Evolutionary conservation across 2,113 vertebrate genomes (phyloP).

Genomic region (Limnothrissa miodon): DNA sequence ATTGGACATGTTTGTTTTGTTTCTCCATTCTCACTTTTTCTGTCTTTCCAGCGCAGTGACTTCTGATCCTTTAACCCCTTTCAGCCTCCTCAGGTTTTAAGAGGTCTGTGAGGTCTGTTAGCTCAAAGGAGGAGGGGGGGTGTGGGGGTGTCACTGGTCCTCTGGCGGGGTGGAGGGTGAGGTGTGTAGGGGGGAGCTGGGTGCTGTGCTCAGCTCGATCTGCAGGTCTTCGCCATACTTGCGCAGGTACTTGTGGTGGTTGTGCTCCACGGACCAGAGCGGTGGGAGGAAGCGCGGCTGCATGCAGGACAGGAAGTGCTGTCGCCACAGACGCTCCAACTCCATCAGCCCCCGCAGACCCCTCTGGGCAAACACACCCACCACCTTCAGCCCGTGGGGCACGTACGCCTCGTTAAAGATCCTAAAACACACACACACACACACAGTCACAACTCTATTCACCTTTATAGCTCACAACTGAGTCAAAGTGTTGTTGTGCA

Average conservation of each 20-base stretch:
- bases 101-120: too few relatives aligned
- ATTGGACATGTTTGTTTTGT: slow-evolving; percentile 38
- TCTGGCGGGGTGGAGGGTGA: neutral
- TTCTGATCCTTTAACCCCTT: too few relatives aligned
- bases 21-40: too few relatives aligned
- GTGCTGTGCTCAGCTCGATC: slow-evolving; percentile 68
- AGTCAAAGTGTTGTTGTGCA: too few relatives aligned
- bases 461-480: neutral
- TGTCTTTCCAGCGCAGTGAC: slow-evolving; percentile 31
- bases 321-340: slow-evolving; percentile 91
- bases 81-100: too few relatives aligned
- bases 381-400: slow-evolving; percentile 94
- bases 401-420: slow-evolving; percentile 79
- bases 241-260: slow-evolving; percentile 89
- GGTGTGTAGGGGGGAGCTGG: neutral
- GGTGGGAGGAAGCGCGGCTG: slow-evolving; percentile 84
- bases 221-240: slow-evolving; percentile 85
- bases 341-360: slow-evolving; percentile 87
- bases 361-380: slow-evolving; percentile 71
- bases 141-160: neutral
- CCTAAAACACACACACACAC: neutral
- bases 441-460: neutral
- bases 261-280: slow-evolving; percentile 91
- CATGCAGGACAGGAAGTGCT: slow-evolving; percentile 93
- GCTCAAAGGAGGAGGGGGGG: too few relatives aligned